Evolutionary conservation across 1,140 invertebrate species (phyloP), one percentile per base, ranked within the genome.

Genomic region (Himalopsyche phryganea): DNA sequence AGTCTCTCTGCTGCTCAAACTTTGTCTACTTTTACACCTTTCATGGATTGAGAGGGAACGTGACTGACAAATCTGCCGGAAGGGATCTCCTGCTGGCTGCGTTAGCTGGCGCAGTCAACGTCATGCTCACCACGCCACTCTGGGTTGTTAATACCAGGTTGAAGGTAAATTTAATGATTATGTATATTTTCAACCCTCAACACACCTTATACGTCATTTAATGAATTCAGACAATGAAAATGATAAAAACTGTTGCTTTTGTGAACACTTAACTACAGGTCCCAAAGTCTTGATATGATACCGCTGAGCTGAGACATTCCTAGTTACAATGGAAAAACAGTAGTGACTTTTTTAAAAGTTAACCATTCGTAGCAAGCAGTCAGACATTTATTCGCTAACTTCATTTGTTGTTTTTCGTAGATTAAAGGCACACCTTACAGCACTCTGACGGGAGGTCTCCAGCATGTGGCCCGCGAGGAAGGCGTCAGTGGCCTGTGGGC

Each of bases 1-100:
- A 90, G 63, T 90, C 88, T 58, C 70, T 94, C 0, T 93, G 89
- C 66, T 85, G 86, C 45, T 94, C 91, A 44, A 94, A 94, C 74
- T 95, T 95, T 78, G 88, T 96, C 11, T 95, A 95, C 72, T 95
- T 95, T 68, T 96, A 95, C 71, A 83, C 90, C 60, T 95, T 94
- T 70, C 92, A 95, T 75, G 86, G 87, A 2, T 73, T 95, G 6
- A 88, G 91, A 70, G 76, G 79, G 41, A 58, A 86, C n/a, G 68
- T 76, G 54, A 62, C 63, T 60, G 45, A 20, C n/a, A 41, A 42
- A 6, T 84, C 83, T 40, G 85, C 89, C 5, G 56, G 84, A 1
- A 83, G 80, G 65, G 92, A 96, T 76, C 76, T 96, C n/a, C 66
- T 87, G 10, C 71, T 93, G 38, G 92, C 89, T 11, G 83, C 88